These are phyloP conservation scores for Menidia menidia DNA, from an alignment of 2,797 vertebrate species.

Conservation along the genomic window DNA sequence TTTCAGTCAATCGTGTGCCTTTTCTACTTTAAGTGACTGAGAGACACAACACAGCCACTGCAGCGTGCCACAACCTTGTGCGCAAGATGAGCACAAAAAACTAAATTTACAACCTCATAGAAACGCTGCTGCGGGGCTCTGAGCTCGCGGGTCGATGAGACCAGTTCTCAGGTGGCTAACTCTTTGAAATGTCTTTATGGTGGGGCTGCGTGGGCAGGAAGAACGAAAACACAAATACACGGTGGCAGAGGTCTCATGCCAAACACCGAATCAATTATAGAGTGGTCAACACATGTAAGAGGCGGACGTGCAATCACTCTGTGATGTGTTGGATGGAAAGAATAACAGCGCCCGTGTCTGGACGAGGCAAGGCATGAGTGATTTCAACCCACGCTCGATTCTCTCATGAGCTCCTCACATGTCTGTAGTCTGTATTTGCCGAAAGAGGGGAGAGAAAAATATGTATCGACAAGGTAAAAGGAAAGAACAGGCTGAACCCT, in stretches of 20 bases:
- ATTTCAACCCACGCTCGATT: conserved; percentile 6
- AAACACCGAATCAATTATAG: conserved; percentile 16
- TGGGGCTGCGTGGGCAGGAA: conserved; percentile 12
- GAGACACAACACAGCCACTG: conserved; percentile 2
- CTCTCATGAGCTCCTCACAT: background rate
- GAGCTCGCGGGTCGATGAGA: conserved; percentile 49
- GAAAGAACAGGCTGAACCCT: conserved; percentile 19
- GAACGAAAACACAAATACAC: conserved; percentile 15
- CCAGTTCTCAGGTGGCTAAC: conserved; percentile 48
- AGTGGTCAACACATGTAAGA: conserved; percentile 25
- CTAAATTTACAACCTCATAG: conserved; percentile 40
- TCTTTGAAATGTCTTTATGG: conserved; percentile 36
- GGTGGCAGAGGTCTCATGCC: background rate
- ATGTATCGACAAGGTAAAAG: background rate
- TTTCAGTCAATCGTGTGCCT: background rate
- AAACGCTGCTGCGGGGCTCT: conserved; percentile 42
- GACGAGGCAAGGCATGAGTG: background rate
- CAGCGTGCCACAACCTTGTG: conserved; percentile 44
- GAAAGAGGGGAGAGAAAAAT: background rate
- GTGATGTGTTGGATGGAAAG: background rate
- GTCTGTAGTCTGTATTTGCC: background rate
- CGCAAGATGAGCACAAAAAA: conserved; percentile 44
- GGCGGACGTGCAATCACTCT: background rate
- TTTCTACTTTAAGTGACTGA: conserved; percentile 1
- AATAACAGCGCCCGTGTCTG: conserved; percentile 3